Evolutionary conservation across 37 sponge, comb jelly and placozoan genomes (phyloP).

Genomic region (Axinella damicornis): DNA sequence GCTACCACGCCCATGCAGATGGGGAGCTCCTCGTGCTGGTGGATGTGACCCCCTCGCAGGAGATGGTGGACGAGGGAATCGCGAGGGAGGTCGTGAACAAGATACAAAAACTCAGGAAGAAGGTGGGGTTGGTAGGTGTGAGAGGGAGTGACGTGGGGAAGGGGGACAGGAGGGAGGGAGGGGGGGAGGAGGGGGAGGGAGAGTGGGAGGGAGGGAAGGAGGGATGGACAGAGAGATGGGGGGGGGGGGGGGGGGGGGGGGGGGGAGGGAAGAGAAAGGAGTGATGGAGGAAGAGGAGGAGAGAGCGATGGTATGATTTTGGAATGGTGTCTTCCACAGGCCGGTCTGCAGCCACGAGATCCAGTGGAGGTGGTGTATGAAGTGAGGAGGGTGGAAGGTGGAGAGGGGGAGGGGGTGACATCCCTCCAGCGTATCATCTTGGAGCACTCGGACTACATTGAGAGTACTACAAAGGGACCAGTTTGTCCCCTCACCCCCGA

Average conservation of each 20-base stretch:
- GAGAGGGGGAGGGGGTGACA: slow-evolving; percentile 1
- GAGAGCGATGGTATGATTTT: no score
- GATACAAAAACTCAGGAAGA: slow-evolving; percentile 96
- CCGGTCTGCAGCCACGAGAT: slow-evolving; percentile 77
- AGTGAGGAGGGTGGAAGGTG: slow-evolving; percentile 24
- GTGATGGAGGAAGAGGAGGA: no score
- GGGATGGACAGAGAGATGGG: no score
- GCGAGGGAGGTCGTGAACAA: slow-evolving; percentile 95
- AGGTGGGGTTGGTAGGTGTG: slow-evolving; percentile 13
- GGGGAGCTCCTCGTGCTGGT: slow-evolving; percentile 88
- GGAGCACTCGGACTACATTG: slow-evolving; percentile 68
- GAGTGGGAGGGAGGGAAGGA: no score
- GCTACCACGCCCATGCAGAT: slow-evolving; percentile 72
- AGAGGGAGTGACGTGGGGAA: no score
- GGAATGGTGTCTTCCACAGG: no score
- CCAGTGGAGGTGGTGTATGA: slow-evolving; percentile 68
- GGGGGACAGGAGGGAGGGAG: no score
- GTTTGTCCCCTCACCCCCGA: slow-evolving; percentile 10
- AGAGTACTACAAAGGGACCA: slow-evolving; percentile 73
- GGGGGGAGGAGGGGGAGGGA: no score
- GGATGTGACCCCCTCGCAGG: slow-evolving; percentile 82
- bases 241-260: slow-evolving; percentile 72
- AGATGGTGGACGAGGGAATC: slow-evolving; percentile 94
- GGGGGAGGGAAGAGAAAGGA: no score
- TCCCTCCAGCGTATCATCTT: slow-evolving; percentile 58